Evolutionary conservation across 2,888 invertebrate genomes (phyloP).

Genomic region (Drosophila borborema): DNA sequence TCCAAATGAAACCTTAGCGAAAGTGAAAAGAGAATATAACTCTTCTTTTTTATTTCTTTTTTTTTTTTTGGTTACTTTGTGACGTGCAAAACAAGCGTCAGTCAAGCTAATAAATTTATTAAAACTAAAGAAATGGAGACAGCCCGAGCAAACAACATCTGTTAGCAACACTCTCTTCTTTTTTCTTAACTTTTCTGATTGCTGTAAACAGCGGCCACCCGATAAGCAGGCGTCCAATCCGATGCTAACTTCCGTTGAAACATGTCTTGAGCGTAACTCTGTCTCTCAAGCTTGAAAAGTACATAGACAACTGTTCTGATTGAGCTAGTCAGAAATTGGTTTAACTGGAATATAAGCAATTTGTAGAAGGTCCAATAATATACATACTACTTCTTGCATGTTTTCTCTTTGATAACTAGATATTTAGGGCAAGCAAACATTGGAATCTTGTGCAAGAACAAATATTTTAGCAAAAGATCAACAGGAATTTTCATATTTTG

Average conservation of each 20-base stretch:
- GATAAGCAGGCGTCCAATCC: constrained; percentile 44
- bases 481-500: neutral
- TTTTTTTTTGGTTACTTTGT: constrained; percentile 35
- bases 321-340: constrained; percentile 35
- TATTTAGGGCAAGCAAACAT: neutral
- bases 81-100: constrained; percentile 70
- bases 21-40: too few relatives aligned
- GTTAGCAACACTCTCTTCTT: constrained; percentile 7
- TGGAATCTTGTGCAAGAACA: too few relatives aligned
- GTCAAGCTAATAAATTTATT: constrained; percentile 75
- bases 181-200: neutral
- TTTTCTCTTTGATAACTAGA: neutral
- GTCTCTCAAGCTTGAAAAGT: constrained; percentile 25
- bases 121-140: constrained; percentile 25
- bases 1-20: constrained; percentile 37
- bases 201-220: constrained; percentile 30
- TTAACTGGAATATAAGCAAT: constrained; percentile 45
- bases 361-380: constrained; percentile 34
- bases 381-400: neutral
- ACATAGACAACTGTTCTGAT: constrained; percentile 28
- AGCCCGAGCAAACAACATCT: constrained; percentile 16
- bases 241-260: constrained; percentile 63
- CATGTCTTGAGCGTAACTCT: constrained; percentile 47
- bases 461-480: too few relatives aligned
- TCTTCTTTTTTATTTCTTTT: constrained; percentile 40